phyloP scores from a whole-genome alignment of 2,113 vertebrate genomes.

The Sardina pilchardus region DNA sequence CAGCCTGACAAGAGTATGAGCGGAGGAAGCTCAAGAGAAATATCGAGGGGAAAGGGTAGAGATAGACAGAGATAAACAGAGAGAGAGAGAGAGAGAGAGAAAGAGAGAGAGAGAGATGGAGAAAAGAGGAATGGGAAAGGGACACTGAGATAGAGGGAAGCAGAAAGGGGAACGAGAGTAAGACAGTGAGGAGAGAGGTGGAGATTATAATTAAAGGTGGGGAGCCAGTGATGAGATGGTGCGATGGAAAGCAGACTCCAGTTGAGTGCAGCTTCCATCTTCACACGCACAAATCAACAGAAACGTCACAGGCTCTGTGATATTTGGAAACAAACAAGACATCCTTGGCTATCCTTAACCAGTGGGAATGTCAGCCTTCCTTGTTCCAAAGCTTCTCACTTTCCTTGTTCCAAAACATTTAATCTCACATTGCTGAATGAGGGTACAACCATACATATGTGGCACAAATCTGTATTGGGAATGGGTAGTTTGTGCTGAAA shows the following conservation, averaged over 20 bases:
- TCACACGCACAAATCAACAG: neutral
- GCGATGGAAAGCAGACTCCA: neutral
- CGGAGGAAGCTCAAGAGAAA: conserved; percentile 21
- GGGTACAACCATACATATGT: neutral
- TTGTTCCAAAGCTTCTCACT: neutral
- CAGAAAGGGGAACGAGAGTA: neutral
- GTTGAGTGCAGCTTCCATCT: neutral
- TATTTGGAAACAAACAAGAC: neutral
- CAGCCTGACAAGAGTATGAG: conserved; percentile 35
- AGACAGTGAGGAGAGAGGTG: neutral
- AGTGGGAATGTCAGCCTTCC: neutral
- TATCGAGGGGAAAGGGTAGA: neutral
- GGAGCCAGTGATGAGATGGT: neutral
- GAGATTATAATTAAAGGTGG: neutral
- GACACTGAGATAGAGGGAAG: neutral
- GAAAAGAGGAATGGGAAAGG: neutral
- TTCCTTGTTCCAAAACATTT: neutral
- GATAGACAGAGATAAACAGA: neutral
- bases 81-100: neutral
- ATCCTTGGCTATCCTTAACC: neutral
- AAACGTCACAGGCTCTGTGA: neutral
- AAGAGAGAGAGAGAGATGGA: neutral
- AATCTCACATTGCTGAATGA: neutral
- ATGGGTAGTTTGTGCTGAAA: neutral
- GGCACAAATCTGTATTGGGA: neutral